Conservation (phyloP, 2,113 vertebrate species). For the Megaleporinus macrocephalus region DNA sequence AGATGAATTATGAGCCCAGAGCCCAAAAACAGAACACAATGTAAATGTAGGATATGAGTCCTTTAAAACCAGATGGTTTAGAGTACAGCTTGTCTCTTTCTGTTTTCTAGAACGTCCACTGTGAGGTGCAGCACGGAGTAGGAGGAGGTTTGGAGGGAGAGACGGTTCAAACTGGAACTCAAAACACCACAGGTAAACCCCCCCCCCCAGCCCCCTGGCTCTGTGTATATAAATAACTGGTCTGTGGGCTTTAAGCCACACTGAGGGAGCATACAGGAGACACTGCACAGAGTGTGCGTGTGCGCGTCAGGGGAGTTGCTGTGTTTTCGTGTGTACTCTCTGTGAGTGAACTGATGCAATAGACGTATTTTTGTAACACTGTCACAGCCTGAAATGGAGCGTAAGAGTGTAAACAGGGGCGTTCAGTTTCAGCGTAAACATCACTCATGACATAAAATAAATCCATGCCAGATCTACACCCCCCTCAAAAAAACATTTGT, state of each 20-base stretch:
- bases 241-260: not conserved
- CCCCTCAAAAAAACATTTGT: too few relatives aligned
- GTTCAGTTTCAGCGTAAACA: too few relatives aligned
- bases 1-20: too few relatives aligned
- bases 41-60: too few relatives aligned
- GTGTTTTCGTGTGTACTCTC: not conserved
- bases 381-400: not conserved
- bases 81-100: not conserved
- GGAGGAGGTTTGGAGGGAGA: conserved; percentile 62
- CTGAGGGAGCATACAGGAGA: not conserved
- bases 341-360: not conserved
- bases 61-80: too few relatives aligned
- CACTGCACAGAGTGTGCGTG: not conserved
- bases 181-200: conserved; percentile 63
- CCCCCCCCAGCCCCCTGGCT: not conserved
- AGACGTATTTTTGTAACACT: not conserved
- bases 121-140: conserved; percentile 66
- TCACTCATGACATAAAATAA: too few relatives aligned
- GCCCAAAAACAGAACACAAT: too few relatives aligned
- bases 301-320: not conserved
- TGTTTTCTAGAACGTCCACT: conserved; percentile 70
- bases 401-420: too few relatives aligned
- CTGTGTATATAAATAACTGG: not conserved
- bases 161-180: conserved; percentile 49
- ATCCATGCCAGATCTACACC: too few relatives aligned